These are phyloP conservation scores for Alcis repandata DNA, from an alignment of 2,888 invertebrate species.

Conservation along the genomic window DNA sequence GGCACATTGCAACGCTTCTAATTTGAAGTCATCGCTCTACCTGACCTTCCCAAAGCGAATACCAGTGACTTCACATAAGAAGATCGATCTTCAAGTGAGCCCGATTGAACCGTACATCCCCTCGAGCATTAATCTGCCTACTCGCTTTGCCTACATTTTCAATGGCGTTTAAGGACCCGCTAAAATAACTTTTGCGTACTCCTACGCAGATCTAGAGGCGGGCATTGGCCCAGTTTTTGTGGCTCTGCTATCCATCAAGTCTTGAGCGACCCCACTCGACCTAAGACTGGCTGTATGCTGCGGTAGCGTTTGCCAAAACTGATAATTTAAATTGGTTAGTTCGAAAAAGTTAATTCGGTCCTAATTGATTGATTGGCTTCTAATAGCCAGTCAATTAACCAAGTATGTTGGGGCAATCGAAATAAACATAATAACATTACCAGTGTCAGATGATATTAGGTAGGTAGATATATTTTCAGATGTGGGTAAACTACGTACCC, in stretches of 20 bases:
- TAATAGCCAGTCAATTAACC: constrained; percentile 9
- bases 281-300: constrained; percentile 31
- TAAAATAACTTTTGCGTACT: constrained; percentile 49
- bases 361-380: constrained; percentile 18
- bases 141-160: constrained; percentile 44
- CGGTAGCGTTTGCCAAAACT: constrained; percentile 37
- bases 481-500: too few relatives aligned
- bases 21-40: constrained; percentile 12
- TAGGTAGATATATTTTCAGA: background rate
- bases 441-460: background rate
- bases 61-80: constrained; percentile 19
- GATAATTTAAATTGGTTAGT: constrained; percentile 23
- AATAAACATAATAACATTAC: constrained; percentile 1
- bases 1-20: background rate
- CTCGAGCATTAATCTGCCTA: constrained; percentile 41
- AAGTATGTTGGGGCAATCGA: background rate
- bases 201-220: constrained; percentile 47
- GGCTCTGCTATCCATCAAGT: constrained; percentile 51
- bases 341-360: constrained; percentile 5
- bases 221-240: constrained; percentile 64
- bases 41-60: constrained; percentile 4
- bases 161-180: constrained; percentile 47
- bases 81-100: constrained; percentile 14
- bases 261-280: constrained; percentile 44
- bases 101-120: constrained; percentile 36